Base-by-base conservation (phyloP, 1,140 invertebrate species). In the Pygmarrhopalites habei region DNA sequence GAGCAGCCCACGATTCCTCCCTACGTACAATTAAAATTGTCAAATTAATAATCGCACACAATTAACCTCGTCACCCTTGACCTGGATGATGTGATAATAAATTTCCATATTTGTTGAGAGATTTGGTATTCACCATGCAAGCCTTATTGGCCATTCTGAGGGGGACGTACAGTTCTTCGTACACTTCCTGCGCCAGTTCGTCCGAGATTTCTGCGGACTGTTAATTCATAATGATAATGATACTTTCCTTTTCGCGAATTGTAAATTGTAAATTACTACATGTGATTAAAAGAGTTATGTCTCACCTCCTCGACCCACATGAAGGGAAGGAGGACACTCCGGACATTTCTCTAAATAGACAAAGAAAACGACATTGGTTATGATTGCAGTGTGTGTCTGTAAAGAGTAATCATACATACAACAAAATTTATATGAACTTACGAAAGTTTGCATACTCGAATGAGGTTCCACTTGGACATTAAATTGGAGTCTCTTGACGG, bases 401-500 rank as follows among this genome's bases (percentile, higher is more conserved):
- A n/a, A n/a, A n/a, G n/a, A n/a, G n/a, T n/a, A n/a, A n/a, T n/a
- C n/a, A n/a, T n/a, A n/a, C n/a, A n/a, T n/a, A n/a, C n/a, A n/a
- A n/a, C n/a, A n/a, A n/a, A n/a, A n/a, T n/a, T n/a, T n/a, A n/a
- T n/a, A n/a, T n/a, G n/a, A n/a, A n/a, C n/a, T n/a, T n/a, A n/a
- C n/a, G 44, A 71, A 68, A 21, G 69, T 64, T n/a, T 60, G 59
- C 69, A 71, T 71, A 39, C 64, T 17, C 0, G 35, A 58, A 56
- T 66, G 66, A 10, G 62, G 60, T 19, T 71, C 65, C 7, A 73
- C 46, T n/a, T 68, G 39, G 2, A 73, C 67, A 59, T 75, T 75
- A 32, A 75, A 72, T 55, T 75, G 74, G 3, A 75, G 55, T 58
- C 72, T 47, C 59, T 73, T 74, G 17, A 67, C 53, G 14, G 69